Conservation (phyloP, 2,113 vertebrate species). For the rat (Rattus norvegicus) region GRCr8 NC_086020.1:61168501-61169000, state of each 20-base stretch:
- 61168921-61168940: background rate
- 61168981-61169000: background rate
- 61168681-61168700: background rate
- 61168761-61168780: background rate
- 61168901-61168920: background rate
- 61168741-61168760: background rate
- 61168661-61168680: too few species aligned
- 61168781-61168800: background rate
- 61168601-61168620: background rate
- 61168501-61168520: too few species aligned
- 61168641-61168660: background rate
- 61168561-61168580: background rate
- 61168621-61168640: background rate
- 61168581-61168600: background rate
- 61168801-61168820: background rate
- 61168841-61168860: background rate
- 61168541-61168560: background rate
- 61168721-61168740: background rate
- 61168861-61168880: background rate
- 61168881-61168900: background rate
- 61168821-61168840: background rate
- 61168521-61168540: background rate
- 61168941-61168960: background rate
- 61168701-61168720: background rate
- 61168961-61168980: background rate